These are phyloP conservation scores for Pogoniulus pusillus DNA, from an alignment of 2,797 vertebrate species.

Conservation along the genomic window DNA sequence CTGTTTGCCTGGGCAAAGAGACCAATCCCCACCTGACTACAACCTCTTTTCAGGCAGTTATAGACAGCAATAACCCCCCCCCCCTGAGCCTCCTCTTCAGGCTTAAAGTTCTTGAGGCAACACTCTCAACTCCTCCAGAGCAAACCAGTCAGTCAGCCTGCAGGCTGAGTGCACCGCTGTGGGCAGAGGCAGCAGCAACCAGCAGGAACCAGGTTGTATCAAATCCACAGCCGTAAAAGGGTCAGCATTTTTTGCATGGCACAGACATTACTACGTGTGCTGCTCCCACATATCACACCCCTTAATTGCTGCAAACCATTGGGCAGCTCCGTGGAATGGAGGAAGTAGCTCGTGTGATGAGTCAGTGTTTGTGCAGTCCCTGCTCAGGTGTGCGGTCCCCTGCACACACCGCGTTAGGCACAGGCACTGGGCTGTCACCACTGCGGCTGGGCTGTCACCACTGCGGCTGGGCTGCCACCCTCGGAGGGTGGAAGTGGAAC, in stretches of 20 bases:
- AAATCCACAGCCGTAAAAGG: background rate
- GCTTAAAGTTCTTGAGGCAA: too few relatives aligned
- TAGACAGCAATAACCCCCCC: too few relatives aligned
- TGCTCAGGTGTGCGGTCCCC: background rate
- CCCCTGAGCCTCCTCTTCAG: too few relatives aligned
- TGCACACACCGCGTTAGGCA: accelerated
- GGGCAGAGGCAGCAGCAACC: background rate
- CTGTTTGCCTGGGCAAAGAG: too few relatives aligned
- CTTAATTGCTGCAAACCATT: background rate
- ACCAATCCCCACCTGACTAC: too few relatives aligned
- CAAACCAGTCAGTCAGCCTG: accelerated
- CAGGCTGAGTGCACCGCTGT: accelerated
- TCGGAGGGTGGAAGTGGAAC: background rate
- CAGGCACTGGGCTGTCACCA: accelerated
- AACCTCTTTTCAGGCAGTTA: too few relatives aligned
- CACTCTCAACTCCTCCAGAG: background rate
- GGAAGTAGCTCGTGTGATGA: background rate
- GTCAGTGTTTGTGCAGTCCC: background rate
- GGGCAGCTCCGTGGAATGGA: background rate
- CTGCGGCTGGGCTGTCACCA: background rate
- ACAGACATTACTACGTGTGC: background rate
- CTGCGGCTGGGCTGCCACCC: background rate
- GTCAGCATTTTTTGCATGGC: background rate
- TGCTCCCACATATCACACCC: background rate
- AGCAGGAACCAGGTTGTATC: accelerated